Evolutionary conservation across 2,113 vertebrate genomes (phyloP).

Genomic region (Mormyrus iriodes): DNA sequence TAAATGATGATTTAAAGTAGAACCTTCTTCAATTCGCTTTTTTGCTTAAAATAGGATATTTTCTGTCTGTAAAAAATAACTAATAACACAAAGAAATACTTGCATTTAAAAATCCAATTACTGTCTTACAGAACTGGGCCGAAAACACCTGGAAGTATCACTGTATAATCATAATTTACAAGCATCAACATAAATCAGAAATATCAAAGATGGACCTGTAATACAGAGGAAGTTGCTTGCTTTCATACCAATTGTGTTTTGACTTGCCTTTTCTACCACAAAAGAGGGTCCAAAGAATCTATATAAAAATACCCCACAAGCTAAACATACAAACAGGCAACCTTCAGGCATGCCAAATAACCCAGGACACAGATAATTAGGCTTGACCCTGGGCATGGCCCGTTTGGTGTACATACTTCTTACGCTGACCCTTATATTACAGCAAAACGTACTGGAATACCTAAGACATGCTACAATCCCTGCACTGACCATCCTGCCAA

Average conservation of each 20-base stretch:
- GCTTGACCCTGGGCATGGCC: no score
- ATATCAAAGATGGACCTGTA: not conserved
- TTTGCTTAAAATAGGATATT: not conserved
- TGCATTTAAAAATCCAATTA: not conserved
- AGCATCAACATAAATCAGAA: not conserved
- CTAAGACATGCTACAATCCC: no score
- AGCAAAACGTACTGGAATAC: no score
- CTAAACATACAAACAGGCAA: not conserved
- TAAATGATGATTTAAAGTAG: not conserved
- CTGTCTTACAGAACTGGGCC: not conserved
- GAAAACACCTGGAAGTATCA: not conserved
- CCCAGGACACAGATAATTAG: no score
- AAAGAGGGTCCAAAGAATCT: not conserved
- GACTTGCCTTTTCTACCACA: not conserved
- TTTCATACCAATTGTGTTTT: not conserved
- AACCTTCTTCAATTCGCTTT: not conserved
- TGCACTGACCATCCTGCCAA: not conserved
- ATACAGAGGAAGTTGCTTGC: not conserved
- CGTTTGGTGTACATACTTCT: no score
- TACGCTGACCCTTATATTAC: no score
- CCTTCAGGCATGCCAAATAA: not conserved
- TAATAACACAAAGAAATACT: not conserved
- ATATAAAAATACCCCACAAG: not conserved
- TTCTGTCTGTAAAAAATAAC: no score
- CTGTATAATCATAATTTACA: not conserved